Percentiles rank a stretch among this genome's conserved stretches.
Conservation (phyloP, 2,113 vertebrate species). For the Hipposideros armiger region DNA sequence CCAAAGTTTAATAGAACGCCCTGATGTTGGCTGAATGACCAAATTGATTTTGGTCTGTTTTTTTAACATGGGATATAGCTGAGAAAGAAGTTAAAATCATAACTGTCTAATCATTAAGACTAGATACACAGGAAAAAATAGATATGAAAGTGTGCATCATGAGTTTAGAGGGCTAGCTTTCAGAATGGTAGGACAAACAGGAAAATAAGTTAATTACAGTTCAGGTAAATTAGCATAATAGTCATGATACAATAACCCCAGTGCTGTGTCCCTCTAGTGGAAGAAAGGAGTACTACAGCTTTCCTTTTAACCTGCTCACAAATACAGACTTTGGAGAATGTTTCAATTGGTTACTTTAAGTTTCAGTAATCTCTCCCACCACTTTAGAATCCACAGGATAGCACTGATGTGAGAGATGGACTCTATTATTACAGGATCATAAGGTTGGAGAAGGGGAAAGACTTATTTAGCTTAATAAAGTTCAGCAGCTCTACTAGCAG, state of each 20-base stretch:
- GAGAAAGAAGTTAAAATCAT: conserved; percentile 36
- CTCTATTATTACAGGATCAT: conserved; percentile 5
- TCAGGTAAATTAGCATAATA: not conserved
- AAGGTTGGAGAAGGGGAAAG: not conserved
- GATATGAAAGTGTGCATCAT: conserved; percentile 2
- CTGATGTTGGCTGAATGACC: not conserved
- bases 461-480: not conserved
- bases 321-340: conserved; percentile 10
- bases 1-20: not conserved
- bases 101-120: not conserved
- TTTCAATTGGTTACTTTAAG: not conserved
- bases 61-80: not conserved
- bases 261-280: not conserved
- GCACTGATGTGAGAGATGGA: not conserved
- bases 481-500: not conserved
- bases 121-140: not conserved
- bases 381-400: conserved; percentile 38
- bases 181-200: not conserved
- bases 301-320: not conserved
- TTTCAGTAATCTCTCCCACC: not conserved
- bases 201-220: conserved; percentile 12
- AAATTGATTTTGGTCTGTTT: not conserved
- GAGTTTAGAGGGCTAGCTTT: conserved; percentile 37
- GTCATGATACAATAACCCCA: not conserved
- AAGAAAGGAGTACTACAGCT: not conserved